Evolutionary conservation across 2,888 invertebrate species (phyloP).

Genomic region (Ceratothoa steindachneri): DNA sequence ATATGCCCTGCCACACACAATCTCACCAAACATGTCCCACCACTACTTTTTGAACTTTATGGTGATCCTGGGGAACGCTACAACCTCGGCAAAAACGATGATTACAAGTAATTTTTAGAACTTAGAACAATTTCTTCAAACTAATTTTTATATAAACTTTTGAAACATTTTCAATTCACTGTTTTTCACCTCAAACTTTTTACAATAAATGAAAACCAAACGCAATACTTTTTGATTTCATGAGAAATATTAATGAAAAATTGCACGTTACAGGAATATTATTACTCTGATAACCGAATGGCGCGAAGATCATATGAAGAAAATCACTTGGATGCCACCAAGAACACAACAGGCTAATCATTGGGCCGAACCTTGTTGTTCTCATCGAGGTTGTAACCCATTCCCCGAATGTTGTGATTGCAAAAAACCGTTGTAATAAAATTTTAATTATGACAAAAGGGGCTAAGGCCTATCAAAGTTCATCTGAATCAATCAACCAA

Average conservation of each 20-base stretch:
- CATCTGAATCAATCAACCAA: too few species aligned
- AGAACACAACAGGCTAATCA: conserved; percentile 13
- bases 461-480: too few species aligned
- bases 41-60: conserved; percentile 48
- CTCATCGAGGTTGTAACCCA: conserved; percentile 23
- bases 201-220: neutral
- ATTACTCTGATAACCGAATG: conserved; percentile 12
- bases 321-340: conserved; percentile 35
- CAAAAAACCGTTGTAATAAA: too few species aligned
- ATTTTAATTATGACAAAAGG: too few species aligned
- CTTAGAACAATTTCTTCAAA: too few species aligned
- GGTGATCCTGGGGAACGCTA: conserved; percentile 48
- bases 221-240: neutral
- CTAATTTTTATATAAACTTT: too few species aligned
- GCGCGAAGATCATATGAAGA: conserved; percentile 33
- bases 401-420: conserved; percentile 46
- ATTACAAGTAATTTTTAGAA: conserved; percentile 16
- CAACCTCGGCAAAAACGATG: conserved; percentile 22
- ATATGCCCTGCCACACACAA: conserved; percentile 27
- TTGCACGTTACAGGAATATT: neutral
- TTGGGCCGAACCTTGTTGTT: conserved; percentile 39
- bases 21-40: conserved; percentile 43
- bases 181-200: conserved; percentile 3
- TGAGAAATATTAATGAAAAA: neutral
- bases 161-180: too few species aligned